Conservation (phyloP, 2,888 invertebrate genomes). For the Chrysopilus asiliformis region DNA sequence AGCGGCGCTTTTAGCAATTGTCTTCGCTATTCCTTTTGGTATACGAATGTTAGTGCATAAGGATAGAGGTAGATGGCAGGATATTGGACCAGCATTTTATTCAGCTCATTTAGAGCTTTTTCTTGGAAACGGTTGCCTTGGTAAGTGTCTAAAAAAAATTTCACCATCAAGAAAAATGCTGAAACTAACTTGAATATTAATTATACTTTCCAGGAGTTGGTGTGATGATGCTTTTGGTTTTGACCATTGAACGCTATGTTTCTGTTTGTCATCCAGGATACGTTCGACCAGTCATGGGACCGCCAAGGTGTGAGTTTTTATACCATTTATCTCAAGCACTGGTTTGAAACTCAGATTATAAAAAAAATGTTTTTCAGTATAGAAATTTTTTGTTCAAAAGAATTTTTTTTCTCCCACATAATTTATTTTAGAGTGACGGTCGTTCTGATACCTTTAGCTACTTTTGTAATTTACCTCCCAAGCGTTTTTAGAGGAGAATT, state of each 20-base stretch:
- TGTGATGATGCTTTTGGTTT: conserved; percentile 59
- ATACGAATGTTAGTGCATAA: conserved; percentile 51
- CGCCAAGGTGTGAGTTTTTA: conserved; percentile 37
- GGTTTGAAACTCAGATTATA: background rate
- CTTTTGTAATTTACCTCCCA: conserved; percentile 56
- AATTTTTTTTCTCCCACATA: too few relatives aligned
- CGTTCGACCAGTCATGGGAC: conserved; percentile 50
- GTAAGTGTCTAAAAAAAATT: conserved; percentile 24
- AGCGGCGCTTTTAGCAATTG: conserved; percentile 57
- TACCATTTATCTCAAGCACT: background rate
- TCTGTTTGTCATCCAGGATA: conserved; percentile 62
- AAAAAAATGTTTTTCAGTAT: background rate
- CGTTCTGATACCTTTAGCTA: conserved; percentile 47
- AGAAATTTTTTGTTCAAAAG: background rate
- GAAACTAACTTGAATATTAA: background rate
- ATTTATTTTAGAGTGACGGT: conserved; percentile 39
- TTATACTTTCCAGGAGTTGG: conserved; percentile 42
- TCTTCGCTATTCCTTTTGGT: conserved; percentile 55
- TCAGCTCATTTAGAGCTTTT: conserved; percentile 56
- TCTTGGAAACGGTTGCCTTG: conserved; percentile 56
- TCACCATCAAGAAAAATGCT: background rate
- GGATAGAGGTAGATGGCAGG: conserved; percentile 51
- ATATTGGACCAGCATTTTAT: conserved; percentile 51
- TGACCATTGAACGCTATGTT: conserved; percentile 60
- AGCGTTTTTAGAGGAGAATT: conserved; percentile 49